A percentile compares a stretch with the other conserved stretches of the same genome.
Conservation (phyloP, 2,888 invertebrate genomes). For the Creontiades dilutus region DNA sequence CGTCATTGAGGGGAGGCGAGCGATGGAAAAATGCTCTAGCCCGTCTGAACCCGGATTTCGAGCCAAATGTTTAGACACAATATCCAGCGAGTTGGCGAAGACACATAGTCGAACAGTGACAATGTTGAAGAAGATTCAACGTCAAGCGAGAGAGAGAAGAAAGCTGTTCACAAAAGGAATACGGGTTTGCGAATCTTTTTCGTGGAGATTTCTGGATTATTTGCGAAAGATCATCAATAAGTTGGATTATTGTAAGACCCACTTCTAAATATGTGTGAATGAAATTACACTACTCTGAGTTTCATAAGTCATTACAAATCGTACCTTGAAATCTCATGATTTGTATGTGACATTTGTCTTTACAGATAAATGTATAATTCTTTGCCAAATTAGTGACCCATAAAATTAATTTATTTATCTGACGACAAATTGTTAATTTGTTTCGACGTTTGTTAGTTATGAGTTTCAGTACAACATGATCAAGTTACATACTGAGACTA, state of each 20-base stretch:
- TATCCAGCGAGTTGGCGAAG: background rate
- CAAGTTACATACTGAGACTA: too few relatives aligned
- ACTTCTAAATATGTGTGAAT: too few relatives aligned
- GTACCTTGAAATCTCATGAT: too few relatives aligned
- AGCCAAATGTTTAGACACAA: background rate
- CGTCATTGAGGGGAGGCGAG: slow-evolving; percentile 20
- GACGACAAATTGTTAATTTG: too few relatives aligned
- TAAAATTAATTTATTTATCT: too few relatives aligned
- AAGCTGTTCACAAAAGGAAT: background rate
- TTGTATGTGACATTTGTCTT: too few relatives aligned
- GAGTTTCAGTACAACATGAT: too few relatives aligned
- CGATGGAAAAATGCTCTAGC: background rate
- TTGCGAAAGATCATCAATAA: background rate
- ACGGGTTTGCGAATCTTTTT: slow-evolving; percentile 16
- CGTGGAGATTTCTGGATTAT: background rate
- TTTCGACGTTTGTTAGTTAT: too few relatives aligned
- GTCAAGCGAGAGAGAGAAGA: background rate
- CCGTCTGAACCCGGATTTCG: background rate
- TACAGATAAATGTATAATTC: too few relatives aligned
- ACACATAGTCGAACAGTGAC: background rate
- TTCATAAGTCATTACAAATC: too few relatives aligned
- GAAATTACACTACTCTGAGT: too few relatives aligned
- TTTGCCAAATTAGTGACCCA: too few relatives aligned
- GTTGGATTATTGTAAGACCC: background rate
- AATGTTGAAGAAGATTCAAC: background rate